phyloP scores from a whole-genome alignment of 2,797 vertebrate species.

The Pygocentrus nattereri region DNA sequence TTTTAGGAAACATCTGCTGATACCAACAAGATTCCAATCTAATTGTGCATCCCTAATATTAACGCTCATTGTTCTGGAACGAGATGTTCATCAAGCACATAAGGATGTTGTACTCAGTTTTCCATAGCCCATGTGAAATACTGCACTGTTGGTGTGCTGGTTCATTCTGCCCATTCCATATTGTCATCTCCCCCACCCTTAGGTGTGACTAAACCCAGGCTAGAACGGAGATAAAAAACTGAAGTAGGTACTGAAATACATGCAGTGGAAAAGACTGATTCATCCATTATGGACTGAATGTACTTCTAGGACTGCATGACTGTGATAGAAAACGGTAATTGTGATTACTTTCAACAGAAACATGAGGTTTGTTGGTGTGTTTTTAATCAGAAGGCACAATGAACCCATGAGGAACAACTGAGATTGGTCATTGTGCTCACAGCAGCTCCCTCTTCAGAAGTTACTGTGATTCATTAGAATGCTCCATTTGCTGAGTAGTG shows the following conservation, averaged over 20 bases:
- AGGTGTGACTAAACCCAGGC: neutral
- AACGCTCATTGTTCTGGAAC: too few relatives aligned
- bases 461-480: conserved; percentile 3
- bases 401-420: neutral
- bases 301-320: neutral
- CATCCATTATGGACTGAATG: neutral
- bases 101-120: too few relatives aligned
- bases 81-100: too few relatives aligned
- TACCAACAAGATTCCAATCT: too few relatives aligned
- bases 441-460: neutral
- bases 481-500: neutral
- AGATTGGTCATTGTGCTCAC: neutral
- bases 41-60: too few relatives aligned
- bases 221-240: neutral
- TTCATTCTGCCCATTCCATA: too few relatives aligned
- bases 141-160: too few relatives aligned
- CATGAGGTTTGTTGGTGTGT: neutral
- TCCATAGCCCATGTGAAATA: too few relatives aligned
- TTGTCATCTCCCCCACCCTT: neutral
- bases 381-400: neutral
- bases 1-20: too few relatives aligned
- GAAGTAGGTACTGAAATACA: neutral
- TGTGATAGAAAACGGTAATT: neutral
- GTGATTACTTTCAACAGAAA: neutral
- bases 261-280: neutral